These are phyloP conservation scores for Nycticryphes semicollaris DNA, from an alignment of 2,113 vertebrate genomes.

Conservation along the genomic window DNA sequence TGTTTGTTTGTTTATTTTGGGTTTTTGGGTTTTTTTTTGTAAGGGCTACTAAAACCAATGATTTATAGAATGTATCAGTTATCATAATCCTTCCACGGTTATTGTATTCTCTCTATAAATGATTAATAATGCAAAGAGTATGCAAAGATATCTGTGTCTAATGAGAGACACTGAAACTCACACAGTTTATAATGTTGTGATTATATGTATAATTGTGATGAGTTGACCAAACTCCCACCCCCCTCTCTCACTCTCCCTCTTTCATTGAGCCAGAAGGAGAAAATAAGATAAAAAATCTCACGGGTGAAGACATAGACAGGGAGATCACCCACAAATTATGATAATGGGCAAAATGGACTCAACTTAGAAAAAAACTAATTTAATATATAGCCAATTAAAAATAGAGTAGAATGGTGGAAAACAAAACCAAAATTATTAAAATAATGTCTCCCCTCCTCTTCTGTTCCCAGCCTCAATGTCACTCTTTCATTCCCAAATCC, in stretches of 20 bases:
- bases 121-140: background rate
- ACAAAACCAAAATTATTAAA: background rate
- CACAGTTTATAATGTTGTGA: background rate
- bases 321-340: fast-evolving
- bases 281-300: background rate
- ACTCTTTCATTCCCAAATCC: background rate
- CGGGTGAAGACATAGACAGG: background rate
- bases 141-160: background rate
- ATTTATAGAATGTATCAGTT: background rate
- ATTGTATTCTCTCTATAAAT: background rate
- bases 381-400: background rate
- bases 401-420: background rate
- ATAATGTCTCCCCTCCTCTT: background rate
- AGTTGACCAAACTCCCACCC: background rate
- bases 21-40: background rate
- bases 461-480: background rate
- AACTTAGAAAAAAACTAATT: background rate
- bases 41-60: background rate
- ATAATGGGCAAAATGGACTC: background rate
- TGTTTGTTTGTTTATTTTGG: no score
- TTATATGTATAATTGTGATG: background rate
- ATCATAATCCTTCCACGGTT: background rate
- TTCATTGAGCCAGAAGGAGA: background rate
- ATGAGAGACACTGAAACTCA: background rate
- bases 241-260: background rate